phyloP scores from a whole-genome alignment of 2,797 vertebrate species.

The Argentina silus region DNA sequence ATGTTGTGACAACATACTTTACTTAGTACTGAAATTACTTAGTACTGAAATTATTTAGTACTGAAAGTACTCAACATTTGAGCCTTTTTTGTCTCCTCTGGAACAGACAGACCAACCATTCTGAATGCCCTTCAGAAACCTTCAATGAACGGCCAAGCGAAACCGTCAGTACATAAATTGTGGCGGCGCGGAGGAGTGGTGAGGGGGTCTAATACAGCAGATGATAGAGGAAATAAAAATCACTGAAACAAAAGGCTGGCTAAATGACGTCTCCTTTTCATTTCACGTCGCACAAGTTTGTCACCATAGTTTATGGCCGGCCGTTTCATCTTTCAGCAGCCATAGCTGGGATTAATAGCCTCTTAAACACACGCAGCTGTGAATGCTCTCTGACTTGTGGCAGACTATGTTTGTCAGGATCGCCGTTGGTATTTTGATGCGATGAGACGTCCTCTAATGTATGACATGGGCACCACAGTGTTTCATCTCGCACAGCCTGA shows the following conservation, averaged over 20 bases:
- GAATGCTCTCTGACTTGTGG: constrained; percentile 61
- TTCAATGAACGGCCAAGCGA: constrained; percentile 60
- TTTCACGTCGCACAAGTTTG: constrained; percentile 53
- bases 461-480: constrained; percentile 22
- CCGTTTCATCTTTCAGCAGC: constrained; percentile 72
- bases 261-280: constrained; percentile 38
- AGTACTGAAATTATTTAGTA: constrained; percentile 14
- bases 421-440: constrained; percentile 62
- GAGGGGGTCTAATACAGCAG: constrained; percentile 55
- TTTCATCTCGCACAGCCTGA: constrained; percentile 59
- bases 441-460: constrained; percentile 53
- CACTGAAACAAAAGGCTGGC: constrained; percentile 54
- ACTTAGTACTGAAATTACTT: constrained; percentile 2
- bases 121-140: constrained; percentile 64
- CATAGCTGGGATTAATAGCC: constrained; percentile 72
- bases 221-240: constrained; percentile 65
- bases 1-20: too few relatives aligned
- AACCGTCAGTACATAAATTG: constrained; percentile 56
- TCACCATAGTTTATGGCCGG: constrained; percentile 68
- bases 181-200: constrained; percentile 46
- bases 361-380: constrained; percentile 69
- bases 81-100: background rate
- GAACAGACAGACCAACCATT: constrained; percentile 38
- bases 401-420: constrained; percentile 40
- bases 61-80: constrained; percentile 51